phyloP scores from a whole-genome alignment of 2,888 invertebrate genomes.

The Dromius quadrimaculatus region DNA sequence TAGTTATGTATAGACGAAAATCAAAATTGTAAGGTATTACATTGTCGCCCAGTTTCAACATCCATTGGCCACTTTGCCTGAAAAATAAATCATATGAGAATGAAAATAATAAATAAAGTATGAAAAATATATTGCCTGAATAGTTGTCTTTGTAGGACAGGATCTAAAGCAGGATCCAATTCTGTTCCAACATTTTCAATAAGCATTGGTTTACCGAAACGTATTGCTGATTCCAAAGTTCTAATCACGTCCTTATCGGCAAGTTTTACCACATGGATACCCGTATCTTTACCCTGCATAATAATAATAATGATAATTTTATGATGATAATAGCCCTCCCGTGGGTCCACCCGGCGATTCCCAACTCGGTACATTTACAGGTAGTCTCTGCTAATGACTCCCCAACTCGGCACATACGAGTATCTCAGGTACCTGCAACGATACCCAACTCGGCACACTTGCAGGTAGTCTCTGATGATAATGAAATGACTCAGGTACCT shows the following conservation, averaged over 20 bases:
- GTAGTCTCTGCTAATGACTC: too few species aligned
- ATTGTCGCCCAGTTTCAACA: constrained; percentile 88
- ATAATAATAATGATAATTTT: constrained; percentile 50
- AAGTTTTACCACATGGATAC: constrained; percentile 78
- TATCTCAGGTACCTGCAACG: too few species aligned
- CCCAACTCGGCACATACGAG: too few species aligned
- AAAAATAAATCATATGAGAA: neutral
- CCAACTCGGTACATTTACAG: too few species aligned
- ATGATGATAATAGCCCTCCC: too few species aligned
- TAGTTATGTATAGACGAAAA: constrained; percentile 88
- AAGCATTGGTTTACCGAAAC: constrained; percentile 81
- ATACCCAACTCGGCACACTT: too few species aligned
- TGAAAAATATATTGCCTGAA: constrained; percentile 65
- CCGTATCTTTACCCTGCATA: constrained; percentile 79
- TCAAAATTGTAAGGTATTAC: constrained; percentile 83
- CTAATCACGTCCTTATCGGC: constrained; percentile 79
- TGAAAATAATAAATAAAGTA: neutral
- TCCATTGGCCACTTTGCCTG: constrained; percentile 78
- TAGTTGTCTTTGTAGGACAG: constrained; percentile 82
- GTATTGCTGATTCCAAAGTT: constrained; percentile 77
- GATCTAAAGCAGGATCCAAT: constrained; percentile 87
- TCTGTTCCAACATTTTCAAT: constrained; percentile 89
- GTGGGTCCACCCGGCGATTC: too few species aligned
- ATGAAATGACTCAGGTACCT: too few species aligned
- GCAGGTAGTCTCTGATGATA: too few species aligned